Evolutionary conservation across 2,888 invertebrate genomes (phyloP).

Genomic region (Erebia palarica): DNA sequence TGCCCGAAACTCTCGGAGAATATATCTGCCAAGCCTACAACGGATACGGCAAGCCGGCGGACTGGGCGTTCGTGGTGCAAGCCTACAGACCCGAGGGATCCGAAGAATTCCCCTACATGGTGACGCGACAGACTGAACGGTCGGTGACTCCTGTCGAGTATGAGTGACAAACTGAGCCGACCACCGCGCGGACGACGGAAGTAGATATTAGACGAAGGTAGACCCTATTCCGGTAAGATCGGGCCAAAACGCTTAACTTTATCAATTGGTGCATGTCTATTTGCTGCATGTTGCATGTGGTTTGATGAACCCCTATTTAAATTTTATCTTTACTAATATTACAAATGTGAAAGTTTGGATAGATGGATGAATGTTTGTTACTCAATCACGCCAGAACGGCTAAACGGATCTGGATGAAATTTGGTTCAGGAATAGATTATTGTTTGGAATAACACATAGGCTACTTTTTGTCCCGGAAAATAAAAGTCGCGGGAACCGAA

Average conservation of each 20-base stretch:
- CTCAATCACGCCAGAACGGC: too few species aligned
- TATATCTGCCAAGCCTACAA: slow-evolving; percentile 96
- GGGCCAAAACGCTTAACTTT: slow-evolving; percentile 26
- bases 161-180: slow-evolving; percentile 40
- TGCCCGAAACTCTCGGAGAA: slow-evolving; percentile 88
- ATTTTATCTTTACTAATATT: not conserved
- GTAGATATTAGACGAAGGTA: too few species aligned
- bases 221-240: slow-evolving; percentile 67
- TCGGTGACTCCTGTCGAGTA: slow-evolving; percentile 42
- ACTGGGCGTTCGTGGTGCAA: slow-evolving; percentile 88
- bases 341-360: not conserved
- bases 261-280: slow-evolving; percentile 10
- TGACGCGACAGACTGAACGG: slow-evolving; percentile 44
- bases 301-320: not conserved
- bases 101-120: slow-evolving; percentile 48
- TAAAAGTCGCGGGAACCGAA: too few species aligned
- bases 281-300: slow-evolving; percentile 22
- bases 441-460: too few species aligned
- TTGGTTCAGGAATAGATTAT: too few species aligned
- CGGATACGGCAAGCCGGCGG: slow-evolving; percentile 88
- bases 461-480: too few species aligned
- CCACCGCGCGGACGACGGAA: slow-evolving; percentile 45
- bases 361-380: too few species aligned
- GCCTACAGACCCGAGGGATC: slow-evolving; percentile 86
- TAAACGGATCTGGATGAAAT: too few species aligned